These are phyloP conservation scores for Ascaphus truei DNA, from an alignment of 2,113 vertebrate genomes.

Conservation along the genomic window DNA sequence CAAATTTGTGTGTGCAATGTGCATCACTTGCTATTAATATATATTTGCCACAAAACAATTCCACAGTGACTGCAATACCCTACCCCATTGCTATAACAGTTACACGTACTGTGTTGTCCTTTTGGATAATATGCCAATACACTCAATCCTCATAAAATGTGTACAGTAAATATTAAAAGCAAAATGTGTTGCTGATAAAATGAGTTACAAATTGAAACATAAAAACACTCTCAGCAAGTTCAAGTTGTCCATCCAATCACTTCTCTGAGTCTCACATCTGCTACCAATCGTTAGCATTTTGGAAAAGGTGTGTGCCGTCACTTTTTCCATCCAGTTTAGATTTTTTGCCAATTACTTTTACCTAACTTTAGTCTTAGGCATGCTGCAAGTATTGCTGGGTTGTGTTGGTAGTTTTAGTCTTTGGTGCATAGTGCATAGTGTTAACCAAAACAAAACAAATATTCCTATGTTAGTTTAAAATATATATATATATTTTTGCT, in stretches of 20 bases:
- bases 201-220: neutral
- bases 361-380: neutral
- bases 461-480: neutral
- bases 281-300: slow-evolving; percentile 15
- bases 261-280: slow-evolving; percentile 4
- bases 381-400: neutral
- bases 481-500: too few relatives aligned
- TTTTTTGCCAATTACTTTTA: slow-evolving; percentile 11
- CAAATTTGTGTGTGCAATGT: too few relatives aligned
- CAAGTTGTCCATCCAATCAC: neutral
- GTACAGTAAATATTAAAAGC: neutral
- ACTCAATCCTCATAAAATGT: too few relatives aligned
- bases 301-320: neutral
- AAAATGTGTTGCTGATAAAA: neutral
- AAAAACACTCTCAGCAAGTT: neutral
- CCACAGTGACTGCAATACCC: too few relatives aligned
- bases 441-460: neutral
- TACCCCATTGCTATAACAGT: too few relatives aligned
- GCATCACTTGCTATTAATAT: too few relatives aligned
- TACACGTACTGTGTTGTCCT: too few relatives aligned
- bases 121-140: neutral
- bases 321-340: slow-evolving; percentile 2
- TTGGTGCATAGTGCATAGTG: neutral
- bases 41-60: too few relatives aligned
- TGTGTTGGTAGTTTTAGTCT: neutral